Evolutionary conservation across 2,888 invertebrate species (phyloP), one percentile per base, ranked within the genome.

Genomic region (Drosophila trichaetosa): DNA sequence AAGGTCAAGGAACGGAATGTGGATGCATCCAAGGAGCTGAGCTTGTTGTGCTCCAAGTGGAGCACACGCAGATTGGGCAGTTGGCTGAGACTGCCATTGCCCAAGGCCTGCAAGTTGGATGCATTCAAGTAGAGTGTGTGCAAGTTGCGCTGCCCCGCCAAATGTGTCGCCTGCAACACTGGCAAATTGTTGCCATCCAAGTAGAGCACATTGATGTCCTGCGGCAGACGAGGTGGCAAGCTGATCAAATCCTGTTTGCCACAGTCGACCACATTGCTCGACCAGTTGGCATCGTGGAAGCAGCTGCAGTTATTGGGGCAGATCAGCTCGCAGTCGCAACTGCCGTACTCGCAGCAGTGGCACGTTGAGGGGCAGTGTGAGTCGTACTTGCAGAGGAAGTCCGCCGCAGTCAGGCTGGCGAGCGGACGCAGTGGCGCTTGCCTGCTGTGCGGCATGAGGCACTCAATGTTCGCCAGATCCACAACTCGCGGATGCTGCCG

Each of bases 321-420:
- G 77, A 97, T 98, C 97, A 98, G 98, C 94, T 98, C 98, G 94
- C 99, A 99, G 93, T 98, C 98, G 93, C 99, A 99, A 74, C 97
- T 97, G 92, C 98, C 98, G 92, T 97, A 98, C 92, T 98, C 98
- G 93, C 99, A 99, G 93, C 99, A 99, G 92, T 98, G 97, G 93
- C 99, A 99, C 59, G 97, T 95, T 48, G 98, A 97, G 93, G 98
- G 98, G 94, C 99, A 99, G 93, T 98, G 98, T 62, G 97, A 96
- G 91, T 97, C 97, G 94, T 98, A 98, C 89, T 96, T 96, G 94
- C 98, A 98, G 87, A 98, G 95, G 94, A 98, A 98, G 93, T 98
- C 97, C 79, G 96, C 95, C 64, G 97, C 95, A 86, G 96, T 95
- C 38, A 97, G 96, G 77, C 96, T 95, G 78, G 96, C 95, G 85